Evolutionary conservation across 2,797 vertebrate genomes (phyloP).

Genomic region (Heterohyrax brucei): DNA sequence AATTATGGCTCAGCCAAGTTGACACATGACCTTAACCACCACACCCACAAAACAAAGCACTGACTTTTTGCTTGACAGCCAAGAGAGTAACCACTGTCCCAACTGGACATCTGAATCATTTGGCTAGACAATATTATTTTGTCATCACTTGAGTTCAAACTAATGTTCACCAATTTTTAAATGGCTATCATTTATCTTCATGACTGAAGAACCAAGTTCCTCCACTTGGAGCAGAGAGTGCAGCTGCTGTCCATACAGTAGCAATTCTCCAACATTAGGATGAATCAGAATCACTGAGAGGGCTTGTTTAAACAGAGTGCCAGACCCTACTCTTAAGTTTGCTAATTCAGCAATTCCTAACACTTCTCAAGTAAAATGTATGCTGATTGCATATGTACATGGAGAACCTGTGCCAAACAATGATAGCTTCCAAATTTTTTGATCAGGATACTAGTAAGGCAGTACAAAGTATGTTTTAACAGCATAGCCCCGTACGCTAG

Average conservation of each 20-base stretch:
- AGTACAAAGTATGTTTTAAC: neutral
- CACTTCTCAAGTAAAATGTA: neutral
- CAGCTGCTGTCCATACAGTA: too few species aligned
- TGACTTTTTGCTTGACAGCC: too few species aligned
- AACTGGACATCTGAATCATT: too few species aligned
- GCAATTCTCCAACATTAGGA: neutral
- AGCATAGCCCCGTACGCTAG: neutral
- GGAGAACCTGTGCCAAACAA: neutral
- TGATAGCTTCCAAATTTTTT: neutral
- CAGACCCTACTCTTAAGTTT: neutral
- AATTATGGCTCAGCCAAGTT: too few species aligned
- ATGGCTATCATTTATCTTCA: neutral
- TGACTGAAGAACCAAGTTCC: too few species aligned
- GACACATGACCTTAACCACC: too few species aligned
- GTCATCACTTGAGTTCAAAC: neutral
- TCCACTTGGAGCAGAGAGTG: too few species aligned
- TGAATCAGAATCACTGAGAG: rapidly evolving
- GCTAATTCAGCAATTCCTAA: rapidly evolving
- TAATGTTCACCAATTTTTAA: neutral
- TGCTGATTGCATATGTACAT: neutral
- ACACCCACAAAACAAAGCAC: too few species aligned
- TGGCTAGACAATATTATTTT: neutral
- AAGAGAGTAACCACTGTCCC: too few species aligned
- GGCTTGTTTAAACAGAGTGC: neutral
- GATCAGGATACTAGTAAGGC: neutral